These are phyloP conservation scores for Epicauta chinensis DNA, from an alignment of 1,140 invertebrate species.

Conservation along the genomic window DNA sequence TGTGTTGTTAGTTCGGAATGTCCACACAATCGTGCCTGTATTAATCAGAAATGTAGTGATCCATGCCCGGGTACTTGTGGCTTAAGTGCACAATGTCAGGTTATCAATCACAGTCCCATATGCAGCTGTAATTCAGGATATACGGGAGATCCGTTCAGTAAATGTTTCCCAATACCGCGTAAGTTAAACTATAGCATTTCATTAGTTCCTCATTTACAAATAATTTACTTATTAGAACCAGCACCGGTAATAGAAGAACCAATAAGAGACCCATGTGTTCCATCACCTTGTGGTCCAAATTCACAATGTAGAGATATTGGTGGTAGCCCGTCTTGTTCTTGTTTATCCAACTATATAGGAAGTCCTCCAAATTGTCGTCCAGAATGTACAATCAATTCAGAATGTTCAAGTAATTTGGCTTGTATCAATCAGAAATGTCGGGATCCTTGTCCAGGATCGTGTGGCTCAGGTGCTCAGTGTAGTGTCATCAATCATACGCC, in stretches of 20 bases:
- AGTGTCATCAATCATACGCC: slow-evolving; percentile 48
- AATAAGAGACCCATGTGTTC: slow-evolving; percentile 56
- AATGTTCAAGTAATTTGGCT: slow-evolving; percentile 57
- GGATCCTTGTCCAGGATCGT: slow-evolving; percentile 62
- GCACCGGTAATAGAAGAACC: slow-evolving; percentile 37
- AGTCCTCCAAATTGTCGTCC: slow-evolving; percentile 64
- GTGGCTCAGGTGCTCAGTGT: slow-evolving; percentile 54
- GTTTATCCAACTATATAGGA: slow-evolving; percentile 59
- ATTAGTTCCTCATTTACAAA: background rate
- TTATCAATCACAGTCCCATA: slow-evolving; percentile 44
- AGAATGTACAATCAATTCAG: slow-evolving; percentile 62
- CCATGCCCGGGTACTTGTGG: slow-evolving; percentile 43
- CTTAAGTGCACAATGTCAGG: slow-evolving; percentile 40
- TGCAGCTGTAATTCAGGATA: slow-evolving; percentile 44
- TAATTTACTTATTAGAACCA: slow-evolving; percentile 21
- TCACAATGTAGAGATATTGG: slow-evolving; percentile 55
- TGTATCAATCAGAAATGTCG: slow-evolving; percentile 61
- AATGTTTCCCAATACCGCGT: slow-evolving; percentile 46
- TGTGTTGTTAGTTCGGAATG: slow-evolving; percentile 50
- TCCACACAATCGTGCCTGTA: slow-evolving; percentile 38
- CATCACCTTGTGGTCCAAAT: slow-evolving; percentile 61
- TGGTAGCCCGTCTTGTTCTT: slow-evolving; percentile 58
- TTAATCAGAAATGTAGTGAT: slow-evolving; percentile 40
- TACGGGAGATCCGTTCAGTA: slow-evolving; percentile 51
- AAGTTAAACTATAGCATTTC: slow-evolving; percentile 9